These are phyloP conservation scores for Podargus strigoides DNA, from an alignment of 2,797 vertebrate genomes.

Conservation along the genomic window DNA sequence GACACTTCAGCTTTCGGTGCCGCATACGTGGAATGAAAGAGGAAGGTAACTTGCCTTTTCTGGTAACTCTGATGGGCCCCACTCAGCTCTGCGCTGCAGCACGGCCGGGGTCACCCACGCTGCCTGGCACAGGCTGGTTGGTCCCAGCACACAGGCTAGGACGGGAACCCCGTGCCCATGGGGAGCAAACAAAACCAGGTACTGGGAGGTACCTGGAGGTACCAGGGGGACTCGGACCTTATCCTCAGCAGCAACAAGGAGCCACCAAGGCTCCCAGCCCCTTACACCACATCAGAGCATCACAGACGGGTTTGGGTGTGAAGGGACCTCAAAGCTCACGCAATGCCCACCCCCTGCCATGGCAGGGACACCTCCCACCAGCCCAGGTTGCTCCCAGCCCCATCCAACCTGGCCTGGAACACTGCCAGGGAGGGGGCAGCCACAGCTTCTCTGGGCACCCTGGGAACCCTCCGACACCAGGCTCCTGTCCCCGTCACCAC, in stretches of 20 bases:
- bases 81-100: neutral
- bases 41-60: neutral
- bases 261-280: accelerated
- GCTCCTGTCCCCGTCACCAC: too few species aligned
- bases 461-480: too few species aligned
- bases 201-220: neutral
- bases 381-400: neutral
- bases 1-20: neutral
- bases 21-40: neutral
- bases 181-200: neutral
- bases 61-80: accelerated
- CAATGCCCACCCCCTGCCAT: too few species aligned
- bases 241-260: neutral
- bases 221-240: neutral
- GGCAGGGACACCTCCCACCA: neutral
- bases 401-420: neutral
- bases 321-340: neutral
- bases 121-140: accelerated
- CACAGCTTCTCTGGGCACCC: neutral
- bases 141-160: accelerated
- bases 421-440: neutral
- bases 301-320: neutral
- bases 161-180: accelerated
- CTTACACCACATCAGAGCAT: neutral
- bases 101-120: accelerated